Conservation (phyloP, 2,797 vertebrate species). For the Ptychobarbus kaznakovi region DNA sequence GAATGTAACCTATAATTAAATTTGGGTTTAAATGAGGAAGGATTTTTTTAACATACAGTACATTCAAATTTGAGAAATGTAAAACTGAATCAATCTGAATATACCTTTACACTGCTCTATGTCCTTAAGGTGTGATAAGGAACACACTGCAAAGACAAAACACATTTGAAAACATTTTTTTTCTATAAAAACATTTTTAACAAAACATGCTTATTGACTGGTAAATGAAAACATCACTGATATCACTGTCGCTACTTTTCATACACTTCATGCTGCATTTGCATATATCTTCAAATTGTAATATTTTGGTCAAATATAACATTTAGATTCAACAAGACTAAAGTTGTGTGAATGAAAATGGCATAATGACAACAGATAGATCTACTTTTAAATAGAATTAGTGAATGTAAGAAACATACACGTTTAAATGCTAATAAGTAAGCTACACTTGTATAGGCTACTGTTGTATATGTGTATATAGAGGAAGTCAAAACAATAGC, state of each 20-base stretch:
- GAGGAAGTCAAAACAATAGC: background rate
- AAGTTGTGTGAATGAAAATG: too few species aligned
- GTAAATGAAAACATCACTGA: background rate
- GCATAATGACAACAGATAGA: too few species aligned
- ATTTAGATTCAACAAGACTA: background rate
- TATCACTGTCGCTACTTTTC: background rate
- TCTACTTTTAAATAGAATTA: background rate
- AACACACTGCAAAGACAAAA: slow-evolving; percentile 30
- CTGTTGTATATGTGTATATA: background rate
- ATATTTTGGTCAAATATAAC: background rate
- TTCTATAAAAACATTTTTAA: too few species aligned
- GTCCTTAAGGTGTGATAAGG: background rate
- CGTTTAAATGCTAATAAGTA: background rate
- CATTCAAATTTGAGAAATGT: background rate
- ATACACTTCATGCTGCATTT: background rate
- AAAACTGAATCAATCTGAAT: background rate
- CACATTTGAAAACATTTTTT: too few species aligned
- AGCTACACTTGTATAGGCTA: background rate
- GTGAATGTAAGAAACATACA: background rate
- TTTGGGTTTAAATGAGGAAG: background rate
- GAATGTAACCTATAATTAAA: background rate
- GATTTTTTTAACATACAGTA: background rate
- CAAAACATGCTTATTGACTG: background rate
- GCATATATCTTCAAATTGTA: background rate
- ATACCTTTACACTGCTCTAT: slow-evolving; percentile 38